These are phyloP conservation scores for Nomada ferruginata DNA, from an alignment of 2,888 invertebrate genomes.

Conservation along the genomic window DNA sequence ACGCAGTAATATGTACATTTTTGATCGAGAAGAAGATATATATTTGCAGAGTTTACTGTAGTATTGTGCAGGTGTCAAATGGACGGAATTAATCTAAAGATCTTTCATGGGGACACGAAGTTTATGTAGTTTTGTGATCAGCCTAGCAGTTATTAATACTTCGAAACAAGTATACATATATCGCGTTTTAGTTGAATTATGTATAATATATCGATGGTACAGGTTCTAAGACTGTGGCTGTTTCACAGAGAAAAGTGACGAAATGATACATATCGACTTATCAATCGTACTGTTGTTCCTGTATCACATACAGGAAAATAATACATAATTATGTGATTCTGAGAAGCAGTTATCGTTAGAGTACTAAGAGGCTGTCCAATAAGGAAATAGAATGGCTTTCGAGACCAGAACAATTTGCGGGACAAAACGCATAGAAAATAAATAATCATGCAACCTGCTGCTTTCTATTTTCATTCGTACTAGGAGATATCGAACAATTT, in stretches of 20 bases:
- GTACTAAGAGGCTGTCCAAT: not conserved
- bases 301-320: not conserved
- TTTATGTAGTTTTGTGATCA: too few species aligned
- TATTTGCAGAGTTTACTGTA: too few species aligned
- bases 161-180: not conserved
- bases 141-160: not conserved
- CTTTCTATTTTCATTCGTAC: not conserved
- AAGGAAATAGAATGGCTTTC: slow-evolving; percentile 5
- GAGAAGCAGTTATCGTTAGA: not conserved
- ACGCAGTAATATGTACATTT: not conserved
- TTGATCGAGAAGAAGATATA: not conserved
- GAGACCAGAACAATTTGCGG: not conserved
- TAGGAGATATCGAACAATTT: not conserved
- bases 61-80: not conserved
- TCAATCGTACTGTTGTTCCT: not conserved
- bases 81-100: not conserved
- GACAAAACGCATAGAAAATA: not conserved
- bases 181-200: not conserved
- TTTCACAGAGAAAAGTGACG: not conserved
- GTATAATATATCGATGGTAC: not conserved
- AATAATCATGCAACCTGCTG: slow-evolving; percentile 1
- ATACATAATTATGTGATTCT: slow-evolving; percentile 15
- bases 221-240: not conserved
- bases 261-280: slow-evolving; percentile 1
- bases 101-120: not conserved